phyloP scores from a whole-genome alignment of 1,140 invertebrate genomes.

The Drosophila littoralis region DNA sequence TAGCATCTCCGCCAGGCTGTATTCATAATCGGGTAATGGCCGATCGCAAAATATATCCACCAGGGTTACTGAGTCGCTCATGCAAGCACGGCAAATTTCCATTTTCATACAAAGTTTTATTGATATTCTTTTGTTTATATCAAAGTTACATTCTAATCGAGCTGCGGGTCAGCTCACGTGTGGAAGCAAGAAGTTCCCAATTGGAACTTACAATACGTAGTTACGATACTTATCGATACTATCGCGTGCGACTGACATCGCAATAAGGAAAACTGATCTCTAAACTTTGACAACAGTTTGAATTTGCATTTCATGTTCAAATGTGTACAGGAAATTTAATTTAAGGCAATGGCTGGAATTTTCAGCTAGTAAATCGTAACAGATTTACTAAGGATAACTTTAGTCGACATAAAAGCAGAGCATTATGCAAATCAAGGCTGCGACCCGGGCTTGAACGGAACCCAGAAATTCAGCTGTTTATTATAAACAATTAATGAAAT shows the following conservation, averaged over 20 bases:
- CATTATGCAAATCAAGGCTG: too few relatives aligned
- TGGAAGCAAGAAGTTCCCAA: neutral
- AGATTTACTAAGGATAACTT: too few relatives aligned
- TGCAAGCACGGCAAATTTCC: conserved; percentile 19
- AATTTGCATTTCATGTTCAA: too few relatives aligned
- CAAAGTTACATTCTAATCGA: neutral
- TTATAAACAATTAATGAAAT: too few relatives aligned
- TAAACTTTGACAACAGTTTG: too few relatives aligned
- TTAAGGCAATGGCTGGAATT: too few relatives aligned
- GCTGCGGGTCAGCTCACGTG: neutral
- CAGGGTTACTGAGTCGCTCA: neutral
- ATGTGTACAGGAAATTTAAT: too few relatives aligned
- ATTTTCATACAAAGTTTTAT: neutral
- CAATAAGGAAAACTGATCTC: neutral
- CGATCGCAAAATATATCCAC: conserved; percentile 20
- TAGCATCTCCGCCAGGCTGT: conserved; percentile 11
- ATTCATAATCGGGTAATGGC: neutral
- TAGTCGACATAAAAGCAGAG: too few relatives aligned
- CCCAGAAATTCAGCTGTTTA: too few relatives aligned
- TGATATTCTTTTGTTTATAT: neutral
- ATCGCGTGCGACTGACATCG: neutral
- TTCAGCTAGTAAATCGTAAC: too few relatives aligned
- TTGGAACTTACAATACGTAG: neutral
- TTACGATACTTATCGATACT: neutral
- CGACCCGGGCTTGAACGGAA: too few relatives aligned